phyloP scores from a whole-genome alignment of 2,797 vertebrate species.

The Paguma larvata region DNA sequence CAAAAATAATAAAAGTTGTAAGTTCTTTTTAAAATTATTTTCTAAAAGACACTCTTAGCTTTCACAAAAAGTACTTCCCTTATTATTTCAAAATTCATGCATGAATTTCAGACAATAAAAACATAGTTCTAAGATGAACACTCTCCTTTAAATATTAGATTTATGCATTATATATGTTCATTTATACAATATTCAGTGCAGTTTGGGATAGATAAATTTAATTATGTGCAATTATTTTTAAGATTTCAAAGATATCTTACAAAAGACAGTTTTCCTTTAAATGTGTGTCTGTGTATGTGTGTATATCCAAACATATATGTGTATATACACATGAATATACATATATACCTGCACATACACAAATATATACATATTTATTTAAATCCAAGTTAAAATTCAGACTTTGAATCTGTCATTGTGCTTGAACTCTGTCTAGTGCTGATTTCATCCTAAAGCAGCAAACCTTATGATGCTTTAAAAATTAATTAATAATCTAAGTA shows the following conservation, averaged over 20 bases:
- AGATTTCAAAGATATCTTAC: background rate
- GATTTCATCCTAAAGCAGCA: slow-evolving; percentile 76
- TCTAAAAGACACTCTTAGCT: background rate
- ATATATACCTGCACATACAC: background rate
- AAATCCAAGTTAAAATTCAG: slow-evolving; percentile 43
- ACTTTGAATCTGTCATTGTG: slow-evolving; percentile 38
- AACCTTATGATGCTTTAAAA: slow-evolving; percentile 84
- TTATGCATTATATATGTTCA: background rate
- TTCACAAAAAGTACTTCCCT: background rate
- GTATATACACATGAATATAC: background rate
- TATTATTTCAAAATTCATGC: background rate
- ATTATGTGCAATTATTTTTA: background rate
- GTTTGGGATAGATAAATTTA: background rate
- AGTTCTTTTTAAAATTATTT: background rate
- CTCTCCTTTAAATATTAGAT: background rate
- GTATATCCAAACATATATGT: accelerated
- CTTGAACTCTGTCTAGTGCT: slow-evolving; percentile 62
- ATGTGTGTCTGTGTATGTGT: background rate
- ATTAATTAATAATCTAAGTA: slow-evolving; percentile 87
- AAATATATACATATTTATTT: background rate
- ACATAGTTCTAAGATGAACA: background rate
- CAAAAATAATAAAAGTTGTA: background rate
- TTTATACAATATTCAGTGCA: background rate
- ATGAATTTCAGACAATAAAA: background rate
- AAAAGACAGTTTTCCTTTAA: background rate